Base-by-base conservation (phyloP, 2,113 vertebrate genomes). In the Tamias sibiricus region DNA sequence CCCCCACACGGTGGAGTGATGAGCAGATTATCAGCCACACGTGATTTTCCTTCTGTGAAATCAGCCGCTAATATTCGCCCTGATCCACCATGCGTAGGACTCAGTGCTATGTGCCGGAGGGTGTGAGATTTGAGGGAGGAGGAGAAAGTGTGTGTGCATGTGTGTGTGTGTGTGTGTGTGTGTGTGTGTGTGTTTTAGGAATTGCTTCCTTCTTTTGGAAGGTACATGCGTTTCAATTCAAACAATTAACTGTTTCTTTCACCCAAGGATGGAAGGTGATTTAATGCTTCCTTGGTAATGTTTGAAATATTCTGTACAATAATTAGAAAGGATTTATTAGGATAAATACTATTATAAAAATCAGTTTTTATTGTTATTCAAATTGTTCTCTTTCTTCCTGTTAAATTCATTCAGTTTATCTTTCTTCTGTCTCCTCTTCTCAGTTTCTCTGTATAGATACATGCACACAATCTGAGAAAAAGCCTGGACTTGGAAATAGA, bases 191-290 rank as follows among this genome's bases (percentile, higher is more conserved):
- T n/a, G n/a, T n/a, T n/a, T 20, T 57, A 71, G 13, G 22, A 37
- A 32, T 52, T 49, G 37, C 30, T 79, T 40, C 11, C 14, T 86
- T 79, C 24, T 9, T 42, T 87, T 66, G 12, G 3, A 32, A 87
- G 47, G 16, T 32, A 77, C 11, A 9, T 10, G 0, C 8, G 42
- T 87, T 85, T 49, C 28, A 81, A 82, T 71, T 37, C 57, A 13
- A 75, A 86, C 71, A 32, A 47, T 92, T 69, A 95, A 80, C 44
- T 17, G 0, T 86, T 82, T 80, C 64, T 95, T 90, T 52, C 26
- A 59, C 68, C 7, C 35, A 54, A 75, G 42, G 35, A 79, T 90
- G 30, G 57, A 82, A 75, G 35, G 57, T 71, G 42, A 40, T 69
- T 89, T 44, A 79, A 20, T 79, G 12, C 57, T 62, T 12, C 8